Percentiles rank a stretch among this genome's conserved stretches.
These are phyloP conservation scores for Geodia barretti DNA, from an alignment of 37 sponge, comb jelly and placozoan species.

Conservation along the genomic window DNA sequence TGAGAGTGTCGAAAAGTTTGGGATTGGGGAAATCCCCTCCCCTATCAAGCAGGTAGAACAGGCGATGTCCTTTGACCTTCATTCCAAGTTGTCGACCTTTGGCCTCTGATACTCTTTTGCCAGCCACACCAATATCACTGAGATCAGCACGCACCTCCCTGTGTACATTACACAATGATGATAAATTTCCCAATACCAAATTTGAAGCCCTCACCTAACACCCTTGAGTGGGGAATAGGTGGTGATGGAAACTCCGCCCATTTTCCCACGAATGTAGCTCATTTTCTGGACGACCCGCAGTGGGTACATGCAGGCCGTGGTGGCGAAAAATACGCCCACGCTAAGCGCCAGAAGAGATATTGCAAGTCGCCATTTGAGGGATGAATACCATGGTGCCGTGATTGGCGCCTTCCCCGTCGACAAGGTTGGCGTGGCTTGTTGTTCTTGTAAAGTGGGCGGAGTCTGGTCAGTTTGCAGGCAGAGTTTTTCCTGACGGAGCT, in stretches of 20 bases:
- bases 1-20: slow-evolving; percentile 19
- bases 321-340: slow-evolving; percentile 55
- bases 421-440: no score
- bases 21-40: slow-evolving; percentile 22
- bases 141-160: not conserved
- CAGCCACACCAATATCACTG: not conserved
- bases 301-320: slow-evolving; percentile 59
- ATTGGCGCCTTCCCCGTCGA: no score
- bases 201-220: not conserved
- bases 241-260: slow-evolving; percentile 3
- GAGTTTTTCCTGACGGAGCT: not conserved
- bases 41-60: slow-evolving; percentile 58
- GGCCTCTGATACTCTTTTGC: not conserved
- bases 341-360: slow-evolving; percentile 38
- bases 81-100: slow-evolving; percentile 34
- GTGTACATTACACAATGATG: no score
- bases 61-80: slow-evolving; percentile 54
- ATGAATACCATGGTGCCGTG: slow-evolving; percentile 17
- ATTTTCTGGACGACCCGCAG: slow-evolving; percentile 52
- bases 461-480: no score
- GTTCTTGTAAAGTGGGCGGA: no score
- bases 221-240: slow-evolving; percentile 40
- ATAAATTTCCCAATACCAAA: no score
- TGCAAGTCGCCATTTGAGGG: slow-evolving; percentile 46
- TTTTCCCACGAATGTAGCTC: not conserved